Evolutionary conservation across 1,140 invertebrate species (phyloP).

Genomic region (Planococcus citri): DNA sequence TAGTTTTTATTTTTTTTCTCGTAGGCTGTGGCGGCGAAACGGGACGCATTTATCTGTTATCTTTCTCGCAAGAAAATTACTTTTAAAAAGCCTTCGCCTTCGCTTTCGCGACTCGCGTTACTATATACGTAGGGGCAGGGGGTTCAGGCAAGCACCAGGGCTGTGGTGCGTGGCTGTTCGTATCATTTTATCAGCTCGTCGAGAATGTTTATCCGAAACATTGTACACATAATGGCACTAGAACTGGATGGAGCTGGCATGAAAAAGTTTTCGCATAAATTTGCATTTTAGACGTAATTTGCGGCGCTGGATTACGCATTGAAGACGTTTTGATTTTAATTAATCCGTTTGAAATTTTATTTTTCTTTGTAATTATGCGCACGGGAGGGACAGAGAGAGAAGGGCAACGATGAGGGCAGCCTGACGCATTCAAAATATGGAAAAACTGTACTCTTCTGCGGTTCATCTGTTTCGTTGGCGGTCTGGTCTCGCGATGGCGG

Average conservation of each 20-base stretch:
- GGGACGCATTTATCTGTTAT: neutral
- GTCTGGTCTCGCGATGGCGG: too few species aligned
- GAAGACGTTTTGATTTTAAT: conserved; percentile 1
- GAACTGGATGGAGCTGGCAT: too few species aligned
- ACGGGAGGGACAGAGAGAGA: neutral
- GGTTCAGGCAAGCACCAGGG: too few species aligned
- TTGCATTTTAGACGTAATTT: neutral
- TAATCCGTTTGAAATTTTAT: conserved; percentile 8
- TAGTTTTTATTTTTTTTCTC: too few species aligned
- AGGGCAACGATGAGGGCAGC: too few species aligned
- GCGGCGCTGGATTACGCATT: neutral
- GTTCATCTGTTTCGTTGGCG: neutral
- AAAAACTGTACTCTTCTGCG: too few species aligned
- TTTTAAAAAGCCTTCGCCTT: neutral
- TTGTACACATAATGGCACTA: neutral
- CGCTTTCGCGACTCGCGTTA: neutral
- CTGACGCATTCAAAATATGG: too few species aligned
- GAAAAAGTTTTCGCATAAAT: conserved; percentile 8
- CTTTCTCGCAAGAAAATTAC: neutral
- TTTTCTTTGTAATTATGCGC: neutral
- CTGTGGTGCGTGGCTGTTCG: too few species aligned
- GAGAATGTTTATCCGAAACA: neutral
- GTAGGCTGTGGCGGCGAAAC: too few species aligned
- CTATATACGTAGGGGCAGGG: too few species aligned
- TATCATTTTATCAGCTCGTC: conserved; percentile 1